Base-by-base conservation (phyloP, 1,140 invertebrate species). In the Leptinotarsa lineolata region DNA sequence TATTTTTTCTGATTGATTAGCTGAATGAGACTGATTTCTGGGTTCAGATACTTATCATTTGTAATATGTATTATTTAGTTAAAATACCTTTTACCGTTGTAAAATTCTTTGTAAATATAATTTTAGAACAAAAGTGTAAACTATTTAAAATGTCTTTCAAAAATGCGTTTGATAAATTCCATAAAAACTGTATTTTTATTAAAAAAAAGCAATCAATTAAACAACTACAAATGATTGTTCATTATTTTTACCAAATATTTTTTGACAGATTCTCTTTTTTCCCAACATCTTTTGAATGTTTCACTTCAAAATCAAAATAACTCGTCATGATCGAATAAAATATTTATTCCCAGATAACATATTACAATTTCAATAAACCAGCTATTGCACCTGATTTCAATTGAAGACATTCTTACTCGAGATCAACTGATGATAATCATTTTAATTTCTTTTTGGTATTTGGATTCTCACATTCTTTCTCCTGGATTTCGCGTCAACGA, bases 401-500 rank as follows among this genome's bases (percentile, higher is more conserved):
- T 39, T 39, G 30, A 8, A 39, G 30, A 39, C 30, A 39, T 39
- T 39, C 1, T 39, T 39, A 39, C 11, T 39, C 8, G 8, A 11
- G 8, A 11, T 39, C 30, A 39, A 39, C 30, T 39, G 30, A 39
- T 11, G 30, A 39, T 39, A 39, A 39, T 39, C 30, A 39, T 67
- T 45, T 72, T 74, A 77, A 60, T 72, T 75, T 46, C 76, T 75
- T 66, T 68, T 75, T n/a, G 74, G 76, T 24, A 75, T 24, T 60
- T 77, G 76, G 21, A 77, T 65, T 39, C 74, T 77, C 18, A 77
- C 22, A 66, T 77, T 91, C 85, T 93, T 94, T 69, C 92, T 88
- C 61, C 93, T 88, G 64, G 90, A 93, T 83, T 94, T 95, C 2
- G 93, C 91, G 83, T 95, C 94, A 16, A 95, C 89, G 30, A 94